Percentiles rank a stretch among this genome's conserved stretches.
Conservation (phyloP, 2,797 vertebrate species). For the Anabacerthia variegaticeps region DNA sequence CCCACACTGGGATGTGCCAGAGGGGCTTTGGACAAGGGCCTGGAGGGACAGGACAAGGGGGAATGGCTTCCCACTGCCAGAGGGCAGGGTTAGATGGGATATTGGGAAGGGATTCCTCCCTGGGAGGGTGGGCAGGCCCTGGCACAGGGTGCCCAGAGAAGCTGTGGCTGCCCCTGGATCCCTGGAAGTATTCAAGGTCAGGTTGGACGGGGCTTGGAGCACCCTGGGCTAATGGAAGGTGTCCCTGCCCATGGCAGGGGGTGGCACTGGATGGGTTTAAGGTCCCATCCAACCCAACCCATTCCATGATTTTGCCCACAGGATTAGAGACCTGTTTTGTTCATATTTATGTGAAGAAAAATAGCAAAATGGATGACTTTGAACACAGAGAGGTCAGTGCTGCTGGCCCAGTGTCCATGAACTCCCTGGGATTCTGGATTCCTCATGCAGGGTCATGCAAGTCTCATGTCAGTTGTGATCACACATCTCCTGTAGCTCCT, state of each 20-base stretch:
- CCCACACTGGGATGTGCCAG: background rate
- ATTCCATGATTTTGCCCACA: background rate
- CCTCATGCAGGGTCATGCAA: fast-evolving
- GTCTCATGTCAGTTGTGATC: background rate
- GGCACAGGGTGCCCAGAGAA: background rate
- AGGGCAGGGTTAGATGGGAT: background rate
- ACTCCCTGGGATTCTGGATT: background rate
- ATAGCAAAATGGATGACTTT: background rate
- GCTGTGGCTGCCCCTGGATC: background rate
- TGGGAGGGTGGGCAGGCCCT: fast-evolving
- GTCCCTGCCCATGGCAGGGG: background rate
- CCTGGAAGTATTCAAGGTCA: fast-evolving
- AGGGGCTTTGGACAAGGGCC: background rate
- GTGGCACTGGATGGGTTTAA: fast-evolving
- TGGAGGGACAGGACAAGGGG: background rate
- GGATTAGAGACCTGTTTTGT: fast-evolving
- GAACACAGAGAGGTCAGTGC: background rate
- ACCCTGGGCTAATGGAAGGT: background rate
- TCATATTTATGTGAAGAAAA: background rate
- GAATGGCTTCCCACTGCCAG: background rate
- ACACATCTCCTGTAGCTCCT: background rate
- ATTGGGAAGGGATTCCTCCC: fast-evolving
- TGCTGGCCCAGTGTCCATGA: background rate
- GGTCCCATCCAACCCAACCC: background rate
- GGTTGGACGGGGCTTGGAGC: too few relatives aligned